Evolutionary conservation across 2,888 invertebrate genomes (phyloP), one percentile per base, ranked within the genome.

Genomic region (Synanthedon andrenaeformis): DNA sequence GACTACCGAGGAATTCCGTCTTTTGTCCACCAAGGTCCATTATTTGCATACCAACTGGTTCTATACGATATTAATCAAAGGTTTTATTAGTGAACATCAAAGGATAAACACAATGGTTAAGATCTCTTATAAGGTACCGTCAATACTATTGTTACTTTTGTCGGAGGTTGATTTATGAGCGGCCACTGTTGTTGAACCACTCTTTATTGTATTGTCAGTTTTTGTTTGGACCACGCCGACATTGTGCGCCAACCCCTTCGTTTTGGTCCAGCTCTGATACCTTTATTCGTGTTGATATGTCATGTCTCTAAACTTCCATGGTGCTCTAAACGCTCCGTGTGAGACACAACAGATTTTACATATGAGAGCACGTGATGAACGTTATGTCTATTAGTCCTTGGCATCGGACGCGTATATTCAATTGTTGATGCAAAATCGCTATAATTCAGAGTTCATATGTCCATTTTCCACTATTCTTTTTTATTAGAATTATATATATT

Each of bases 61-160:
- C 79, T 77, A 86, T 87, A 82, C 85, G 87, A 86, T 87, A 86
- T 86, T 87, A 86, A 87, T 87, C 87, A 87, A 86, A 85, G 83
- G 86, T 86, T 87, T 87, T 87, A 87, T 87, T 86, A 86, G 84
- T 83, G 85, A 86, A 86, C 83, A 86, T 87, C 86, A 87, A 86
- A 87, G 87, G 81, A 79, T 82, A 77, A 72, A 76, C 79, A 87
- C 86, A 87, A 87, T 82, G 72, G 72, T 82, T 82, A 82, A 86
- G 85, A 87, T 87, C 86, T 87, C 85, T 85, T 86, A 85, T 86
- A 84, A 84, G 86, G 86, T 84, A 82, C 87, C 86, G 84, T 86
- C 85, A 86, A 85, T 82, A 83, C 82, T 76, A 85, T 87, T 87
- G 87, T 87, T 82, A 82, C 86, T 82, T 84, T 87, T 87, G 86